phyloP scores from a whole-genome alignment of 2,888 invertebrate species.

The Sinodicranocentrus sp. region DNA sequence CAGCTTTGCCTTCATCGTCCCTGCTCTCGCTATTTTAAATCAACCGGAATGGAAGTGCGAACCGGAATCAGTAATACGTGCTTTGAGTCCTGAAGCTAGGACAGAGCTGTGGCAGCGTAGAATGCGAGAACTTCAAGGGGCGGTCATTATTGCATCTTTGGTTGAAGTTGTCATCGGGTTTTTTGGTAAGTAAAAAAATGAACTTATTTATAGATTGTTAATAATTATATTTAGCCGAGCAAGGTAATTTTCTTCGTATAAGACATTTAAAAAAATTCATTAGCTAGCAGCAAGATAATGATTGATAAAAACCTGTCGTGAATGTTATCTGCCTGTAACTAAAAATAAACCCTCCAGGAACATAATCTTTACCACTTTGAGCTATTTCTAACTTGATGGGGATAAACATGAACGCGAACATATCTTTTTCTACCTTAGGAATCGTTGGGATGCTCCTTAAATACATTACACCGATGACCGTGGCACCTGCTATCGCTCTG shows the following conservation, averaged over 20 bases:
- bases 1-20: conserved; percentile 89
- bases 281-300: no score
- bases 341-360: no score
- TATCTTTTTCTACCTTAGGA: conserved; percentile 79
- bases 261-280: no score
- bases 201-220: neutral
- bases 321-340: no score
- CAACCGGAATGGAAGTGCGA: conserved; percentile 85
- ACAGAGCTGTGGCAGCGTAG: conserved; percentile 85
- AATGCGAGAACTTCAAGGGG: conserved; percentile 90
- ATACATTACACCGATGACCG: conserved; percentile 90
- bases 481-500: conserved; percentile 89
- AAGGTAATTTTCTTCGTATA: no score
- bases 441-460: conserved; percentile 86
- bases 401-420: no score
- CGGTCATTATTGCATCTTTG: conserved; percentile 88
- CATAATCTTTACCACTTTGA: no score
- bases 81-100: conserved; percentile 82
- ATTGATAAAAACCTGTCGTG: neutral
- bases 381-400: no score
- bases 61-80: conserved; percentile 78
- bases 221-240: no score
- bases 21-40: conserved; percentile 86
- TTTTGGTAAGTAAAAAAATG: conserved; percentile 76
- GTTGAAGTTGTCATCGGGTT: conserved; percentile 87